phyloP scores from a whole-genome alignment of 2,113 vertebrate species.

The Ailurus styani region DNA sequence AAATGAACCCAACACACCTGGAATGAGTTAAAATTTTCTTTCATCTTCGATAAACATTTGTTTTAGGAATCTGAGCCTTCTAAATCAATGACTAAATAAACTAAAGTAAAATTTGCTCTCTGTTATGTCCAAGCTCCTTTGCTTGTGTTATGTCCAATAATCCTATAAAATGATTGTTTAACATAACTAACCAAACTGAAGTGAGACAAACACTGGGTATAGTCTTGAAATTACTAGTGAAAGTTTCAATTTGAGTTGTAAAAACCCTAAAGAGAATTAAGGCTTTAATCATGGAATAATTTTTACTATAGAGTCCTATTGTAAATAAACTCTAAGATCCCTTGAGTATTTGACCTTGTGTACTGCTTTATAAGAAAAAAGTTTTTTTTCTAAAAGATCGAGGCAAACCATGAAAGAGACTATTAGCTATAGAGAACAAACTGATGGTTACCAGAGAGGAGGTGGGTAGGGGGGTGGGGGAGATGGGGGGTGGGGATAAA shows the following conservation, averaged over 20 bases:
- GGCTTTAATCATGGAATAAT: neutral
- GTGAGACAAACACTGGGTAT: neutral
- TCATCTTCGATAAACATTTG: slow-evolving; percentile 19
- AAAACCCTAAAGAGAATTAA: neutral
- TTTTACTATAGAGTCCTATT: neutral
- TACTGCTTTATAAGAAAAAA: neutral
- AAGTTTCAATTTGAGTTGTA: neutral
- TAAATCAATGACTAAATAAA: neutral
- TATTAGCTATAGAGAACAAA: neutral
- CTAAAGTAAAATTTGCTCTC: neutral
- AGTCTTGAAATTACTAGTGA: neutral
- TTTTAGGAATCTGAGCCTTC: neutral
- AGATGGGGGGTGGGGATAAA: neutral
- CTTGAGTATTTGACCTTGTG: neutral
- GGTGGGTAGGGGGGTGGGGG: no score
- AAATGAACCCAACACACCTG: neutral
- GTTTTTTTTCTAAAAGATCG: neutral
- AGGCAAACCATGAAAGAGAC: neutral
- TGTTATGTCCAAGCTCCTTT: neutral
- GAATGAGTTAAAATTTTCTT: neutral
- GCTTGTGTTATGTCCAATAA: neutral
- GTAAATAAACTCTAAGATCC: neutral
- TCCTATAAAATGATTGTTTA: neutral
- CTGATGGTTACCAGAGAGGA: neutral
- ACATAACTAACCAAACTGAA: neutral